Percentiles rank a stretch among this genome's conserved stretches.
Evolutionary conservation across 2,113 vertebrate genomes (phyloP).

Genomic region (Pelodiscus sinensis): DNA sequence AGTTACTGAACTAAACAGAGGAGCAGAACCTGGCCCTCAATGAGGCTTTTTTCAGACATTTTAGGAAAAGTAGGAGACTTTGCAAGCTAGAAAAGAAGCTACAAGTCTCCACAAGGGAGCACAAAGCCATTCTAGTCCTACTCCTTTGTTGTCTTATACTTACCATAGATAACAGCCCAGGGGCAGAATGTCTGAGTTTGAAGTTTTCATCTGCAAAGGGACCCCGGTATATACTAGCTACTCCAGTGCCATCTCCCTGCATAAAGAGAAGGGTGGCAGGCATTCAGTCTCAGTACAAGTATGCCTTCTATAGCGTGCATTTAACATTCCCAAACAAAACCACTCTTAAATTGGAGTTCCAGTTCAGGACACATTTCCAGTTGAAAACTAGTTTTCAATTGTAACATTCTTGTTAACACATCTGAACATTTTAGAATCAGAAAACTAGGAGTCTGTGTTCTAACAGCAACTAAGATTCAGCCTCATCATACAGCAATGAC

Average conservation of each 20-base stretch:
- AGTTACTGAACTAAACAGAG: neutral
- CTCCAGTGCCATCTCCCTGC: conserved; percentile 95
- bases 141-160: conserved; percentile 21
- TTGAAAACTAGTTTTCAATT: neutral
- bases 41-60: neutral
- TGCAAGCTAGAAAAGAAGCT: neutral
- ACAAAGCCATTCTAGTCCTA: neutral
- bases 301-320: neutral
- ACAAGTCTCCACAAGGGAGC: neutral
- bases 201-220: conserved; percentile 98
- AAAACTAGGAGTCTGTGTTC: neutral
- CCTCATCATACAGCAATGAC: rapidly evolving
- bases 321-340: neutral
- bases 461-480: neutral
- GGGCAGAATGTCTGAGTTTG: conserved; percentile 87
- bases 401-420: neutral
- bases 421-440: neutral
- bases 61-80: rapidly evolving
- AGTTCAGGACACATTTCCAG: neutral
- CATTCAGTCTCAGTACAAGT: neutral
- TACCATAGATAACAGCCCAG: conserved; percentile 95
- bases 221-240: conserved; percentile 96
- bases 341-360: neutral
- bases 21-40: neutral
- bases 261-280: neutral